phyloP scores from a whole-genome alignment of 2,797 vertebrate species.

The Pagetopsis macropterus region DNA sequence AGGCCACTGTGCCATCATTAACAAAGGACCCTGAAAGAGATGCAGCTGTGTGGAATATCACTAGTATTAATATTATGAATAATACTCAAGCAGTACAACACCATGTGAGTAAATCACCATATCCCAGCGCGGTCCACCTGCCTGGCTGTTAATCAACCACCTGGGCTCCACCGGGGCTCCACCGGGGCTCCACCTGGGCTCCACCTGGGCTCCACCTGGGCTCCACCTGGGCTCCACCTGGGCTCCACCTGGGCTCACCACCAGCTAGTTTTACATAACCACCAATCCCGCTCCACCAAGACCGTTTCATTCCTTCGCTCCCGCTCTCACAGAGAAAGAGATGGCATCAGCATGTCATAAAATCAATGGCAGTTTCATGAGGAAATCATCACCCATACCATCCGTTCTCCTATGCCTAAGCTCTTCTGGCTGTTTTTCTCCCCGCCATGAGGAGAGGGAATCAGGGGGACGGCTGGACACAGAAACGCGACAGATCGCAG shows the following conservation, averaged over 20 bases:
- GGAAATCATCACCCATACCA: slow-evolving; percentile 71
- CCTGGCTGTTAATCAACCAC: slow-evolving; percentile 26
- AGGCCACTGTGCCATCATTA: not conserved
- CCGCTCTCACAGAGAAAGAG: slow-evolving; percentile 54
- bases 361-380: slow-evolving; percentile 79
- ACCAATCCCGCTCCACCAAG: slow-evolving; percentile 18
- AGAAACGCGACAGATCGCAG: slow-evolving; percentile 59
- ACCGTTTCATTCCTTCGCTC: slow-evolving; percentile 34
- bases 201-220: too few species aligned
- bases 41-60: not conserved
- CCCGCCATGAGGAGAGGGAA: slow-evolving; percentile 27
- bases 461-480: slow-evolving; percentile 45
- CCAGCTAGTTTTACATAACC: slow-evolving; percentile 45
- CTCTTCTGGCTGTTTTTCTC: slow-evolving; percentile 51
- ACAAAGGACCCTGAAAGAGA: not conserved
- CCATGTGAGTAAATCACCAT: slow-evolving; percentile 17
- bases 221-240: slow-evolving; percentile 11
- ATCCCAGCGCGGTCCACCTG: slow-evolving; percentile 18
- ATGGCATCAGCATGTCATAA: slow-evolving; percentile 68
- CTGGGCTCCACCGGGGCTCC: slow-evolving; percentile 1
- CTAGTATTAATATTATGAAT: slow-evolving; percentile 17
- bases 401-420: slow-evolving; percentile 31
- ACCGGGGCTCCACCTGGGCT: too few species aligned
- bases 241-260: slow-evolving; percentile 20
- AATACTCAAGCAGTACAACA: not conserved